Conservation (phyloP, 2,797 vertebrate genomes). For the Austrolebias charrua region DNA sequence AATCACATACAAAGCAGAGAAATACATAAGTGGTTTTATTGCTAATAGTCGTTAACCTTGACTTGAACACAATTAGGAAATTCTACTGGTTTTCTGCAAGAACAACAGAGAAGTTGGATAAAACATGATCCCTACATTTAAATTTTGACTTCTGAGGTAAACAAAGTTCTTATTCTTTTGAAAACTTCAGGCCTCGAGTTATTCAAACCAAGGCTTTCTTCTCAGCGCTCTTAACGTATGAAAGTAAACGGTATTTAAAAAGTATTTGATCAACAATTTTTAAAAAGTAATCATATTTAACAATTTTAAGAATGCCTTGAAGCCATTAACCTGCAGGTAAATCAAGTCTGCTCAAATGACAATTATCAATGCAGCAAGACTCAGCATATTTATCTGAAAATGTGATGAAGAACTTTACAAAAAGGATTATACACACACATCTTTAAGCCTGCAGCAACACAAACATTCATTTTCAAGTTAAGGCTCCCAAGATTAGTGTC, state of each 20-base stretch:
- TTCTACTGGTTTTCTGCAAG: not conserved
- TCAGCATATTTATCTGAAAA: not conserved
- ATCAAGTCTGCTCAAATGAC: not conserved
- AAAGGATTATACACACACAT: not conserved
- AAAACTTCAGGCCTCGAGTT: not conserved
- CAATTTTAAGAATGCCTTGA: not conserved
- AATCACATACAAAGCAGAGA: not conserved
- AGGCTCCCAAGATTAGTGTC: not conserved
- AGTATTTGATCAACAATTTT: not conserved
- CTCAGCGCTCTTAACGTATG: not conserved
- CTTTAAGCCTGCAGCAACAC: not conserved
- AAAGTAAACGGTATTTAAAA: not conserved
- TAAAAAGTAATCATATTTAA: too few species aligned
- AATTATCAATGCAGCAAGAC: not conserved
- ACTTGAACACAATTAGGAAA: not conserved
- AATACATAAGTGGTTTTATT: not conserved
- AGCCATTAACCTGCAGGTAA: not conserved
- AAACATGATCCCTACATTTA: not conserved
- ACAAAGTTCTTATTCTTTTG: not conserved
- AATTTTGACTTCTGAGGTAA: not conserved
- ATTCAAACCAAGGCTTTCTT: too few species aligned
- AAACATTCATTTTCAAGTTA: not conserved
- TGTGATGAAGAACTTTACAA: not conserved
- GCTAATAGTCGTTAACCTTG: not conserved
- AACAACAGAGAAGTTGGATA: not conserved